Evolutionary conservation across 2,113 vertebrate genomes (phyloP), one percentile per base, ranked within the genome.

Genomic region (Scartelaos histophorus): DNA sequence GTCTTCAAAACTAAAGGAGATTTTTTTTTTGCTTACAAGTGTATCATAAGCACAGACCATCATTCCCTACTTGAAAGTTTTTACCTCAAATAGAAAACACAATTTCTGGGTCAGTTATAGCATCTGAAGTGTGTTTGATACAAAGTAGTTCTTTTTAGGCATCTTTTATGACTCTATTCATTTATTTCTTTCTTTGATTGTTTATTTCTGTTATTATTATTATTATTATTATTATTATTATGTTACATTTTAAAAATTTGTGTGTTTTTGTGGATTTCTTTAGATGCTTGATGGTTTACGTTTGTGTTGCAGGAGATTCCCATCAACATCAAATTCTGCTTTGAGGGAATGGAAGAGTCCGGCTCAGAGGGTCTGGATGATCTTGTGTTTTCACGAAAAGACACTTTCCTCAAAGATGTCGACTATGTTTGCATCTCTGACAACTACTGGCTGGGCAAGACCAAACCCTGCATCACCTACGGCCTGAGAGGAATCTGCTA

Each of bases 271-370:
- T 29, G 29, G 29, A 29, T 29, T 29, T 29, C 29, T 29, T 24
- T 6, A 15, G 13, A 60, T 5, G 24, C 9, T 12, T 64, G 10
- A 56, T 22, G 46, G 0, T 67, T 45, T 17, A 47, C 46, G 1
- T 81, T 60, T 62, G 0, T 76, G 2, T 34, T 73, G 7, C 83
- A 98, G 97, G 95, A 96, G 3, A 83, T 99, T 66, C 98, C 98
- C 1, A 97, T 99, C 90, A 99, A 99, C 75, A 68, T 99, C 47
- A 96, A 96, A 54, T 98, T 99, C 90, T 99, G 97, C 78, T 93
- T 99, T 0, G 98, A 99, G 74, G 98, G 98, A 64, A 99, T 99
- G 98, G 98, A 99, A 77, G 98, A 99, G 76, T 99, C 97, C 0
- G 97, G 96, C 38, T 99, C 98, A 0, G 96, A 98, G 78, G 97